These are phyloP conservation scores for Copidosoma aretas DNA, from an alignment of 2,888 invertebrate genomes.

Conservation along the genomic window DNA sequence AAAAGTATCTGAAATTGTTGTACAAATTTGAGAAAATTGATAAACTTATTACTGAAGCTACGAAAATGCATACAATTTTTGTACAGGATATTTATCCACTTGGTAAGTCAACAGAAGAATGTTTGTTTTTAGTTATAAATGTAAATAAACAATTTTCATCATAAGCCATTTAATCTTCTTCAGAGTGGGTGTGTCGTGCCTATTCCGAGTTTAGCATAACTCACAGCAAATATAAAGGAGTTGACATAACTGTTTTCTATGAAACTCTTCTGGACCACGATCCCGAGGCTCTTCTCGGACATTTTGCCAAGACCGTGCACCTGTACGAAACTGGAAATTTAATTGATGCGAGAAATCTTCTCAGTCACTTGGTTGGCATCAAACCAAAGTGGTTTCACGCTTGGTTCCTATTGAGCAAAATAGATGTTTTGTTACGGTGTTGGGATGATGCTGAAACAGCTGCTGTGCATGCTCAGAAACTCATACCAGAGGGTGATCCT, in stretches of 20 bases:
- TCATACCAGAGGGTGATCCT: slow-evolving; percentile 54
- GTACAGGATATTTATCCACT: slow-evolving; percentile 65
- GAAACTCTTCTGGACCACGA: slow-evolving; percentile 67
- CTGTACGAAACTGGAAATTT: slow-evolving; percentile 65
- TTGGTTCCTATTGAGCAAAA: slow-evolving; percentile 64
- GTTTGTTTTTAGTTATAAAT: no score
- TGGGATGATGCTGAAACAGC: slow-evolving; percentile 64
- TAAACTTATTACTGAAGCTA: slow-evolving; percentile 62
- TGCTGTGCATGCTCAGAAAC: slow-evolving; percentile 58
- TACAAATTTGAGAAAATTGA: slow-evolving; percentile 62
- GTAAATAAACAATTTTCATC: no score
- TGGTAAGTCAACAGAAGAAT: slow-evolving; percentile 45
- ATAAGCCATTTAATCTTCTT: slow-evolving; percentile 21
- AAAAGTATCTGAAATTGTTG: slow-evolving; percentile 64
- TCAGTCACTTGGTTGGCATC: slow-evolving; percentile 60
- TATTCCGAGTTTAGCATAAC: slow-evolving; percentile 63
- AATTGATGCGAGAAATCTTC: slow-evolving; percentile 66
- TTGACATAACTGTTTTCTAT: slow-evolving; percentile 64
- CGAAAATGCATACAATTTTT: slow-evolving; percentile 64
- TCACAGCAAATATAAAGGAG: slow-evolving; percentile 45
- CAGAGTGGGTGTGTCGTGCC: slow-evolving; percentile 70
- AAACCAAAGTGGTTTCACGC: slow-evolving; percentile 63
- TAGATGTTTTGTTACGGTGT: slow-evolving; percentile 65
- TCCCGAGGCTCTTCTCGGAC: slow-evolving; percentile 68
- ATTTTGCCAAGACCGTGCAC: slow-evolving; percentile 69